phyloP scores from a whole-genome alignment of 2,797 vertebrate species.

The Labroides dimidiatus region DNA sequence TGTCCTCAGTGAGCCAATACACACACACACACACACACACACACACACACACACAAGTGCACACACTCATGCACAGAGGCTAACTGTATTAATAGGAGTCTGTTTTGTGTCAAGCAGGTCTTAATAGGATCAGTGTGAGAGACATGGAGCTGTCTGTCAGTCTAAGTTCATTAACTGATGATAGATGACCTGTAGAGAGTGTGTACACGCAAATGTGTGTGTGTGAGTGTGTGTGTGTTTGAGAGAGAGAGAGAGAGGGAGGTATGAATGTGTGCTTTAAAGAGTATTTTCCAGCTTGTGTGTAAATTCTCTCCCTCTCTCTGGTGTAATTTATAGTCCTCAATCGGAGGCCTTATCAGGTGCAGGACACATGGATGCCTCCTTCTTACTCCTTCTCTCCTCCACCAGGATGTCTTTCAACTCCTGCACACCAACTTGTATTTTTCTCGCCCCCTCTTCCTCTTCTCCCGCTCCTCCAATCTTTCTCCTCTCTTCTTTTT shows the following conservation, averaged over 20 bases:
- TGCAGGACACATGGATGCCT: constrained; percentile 79
- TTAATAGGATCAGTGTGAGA: constrained; percentile 94
- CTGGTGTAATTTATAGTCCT: constrained; percentile 78
- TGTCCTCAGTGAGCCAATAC: constrained; percentile 41
- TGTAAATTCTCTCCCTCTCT: constrained; percentile 52
- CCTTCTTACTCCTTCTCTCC: constrained; percentile 62
- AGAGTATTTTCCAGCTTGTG: constrained; percentile 51
- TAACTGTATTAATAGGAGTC: constrained; percentile 93
- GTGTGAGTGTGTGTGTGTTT: constrained; percentile 32
- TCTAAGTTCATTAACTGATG: constrained; percentile 95
- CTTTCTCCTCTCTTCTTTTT: constrained; percentile 27
- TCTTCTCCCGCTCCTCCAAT: constrained; percentile 32
- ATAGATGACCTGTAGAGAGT: constrained; percentile 81
- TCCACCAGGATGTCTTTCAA: constrained; percentile 62
- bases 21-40: constrained; percentile 13
- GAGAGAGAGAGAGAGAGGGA: constrained; percentile 17
- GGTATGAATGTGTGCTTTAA: constrained; percentile 43
- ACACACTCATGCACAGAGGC: constrained; percentile 59
- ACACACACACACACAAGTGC: constrained; percentile 19
- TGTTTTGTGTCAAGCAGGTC: constrained; percentile 94
- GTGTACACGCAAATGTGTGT: constrained; percentile 32
- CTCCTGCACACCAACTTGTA: constrained; percentile 53
- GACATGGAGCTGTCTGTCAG: constrained; percentile 97
- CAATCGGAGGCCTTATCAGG: constrained; percentile 80
- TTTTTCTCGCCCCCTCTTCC: constrained; percentile 39